These are phyloP conservation scores for Ischnura elegans DNA, from an alignment of 2,888 invertebrate species.

Conservation along the genomic window DNA sequence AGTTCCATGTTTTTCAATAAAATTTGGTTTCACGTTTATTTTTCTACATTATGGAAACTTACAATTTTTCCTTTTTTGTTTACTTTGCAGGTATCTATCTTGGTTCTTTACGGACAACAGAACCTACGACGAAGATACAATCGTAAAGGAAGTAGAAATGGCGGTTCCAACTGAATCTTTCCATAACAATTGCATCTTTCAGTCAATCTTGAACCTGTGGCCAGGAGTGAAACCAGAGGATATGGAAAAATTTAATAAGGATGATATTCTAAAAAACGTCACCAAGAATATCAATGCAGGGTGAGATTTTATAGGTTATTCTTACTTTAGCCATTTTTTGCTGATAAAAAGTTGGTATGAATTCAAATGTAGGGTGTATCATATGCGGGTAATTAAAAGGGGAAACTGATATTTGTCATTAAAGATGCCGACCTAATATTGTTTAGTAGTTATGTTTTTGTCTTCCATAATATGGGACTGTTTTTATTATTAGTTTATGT, in stretches of 20 bases:
- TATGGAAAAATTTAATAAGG: slow-evolving; percentile 72
- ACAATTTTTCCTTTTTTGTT: not conserved
- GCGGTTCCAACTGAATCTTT: slow-evolving; percentile 50
- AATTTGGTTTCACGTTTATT: no score
- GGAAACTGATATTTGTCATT: no score
- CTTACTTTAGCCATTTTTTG: not conserved
- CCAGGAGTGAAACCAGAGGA: slow-evolving; percentile 69
- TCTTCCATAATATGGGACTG: no score
- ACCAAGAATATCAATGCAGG: slow-evolving; percentile 72
- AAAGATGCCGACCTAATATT: no score
- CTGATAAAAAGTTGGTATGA: not conserved
- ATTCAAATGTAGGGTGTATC: not conserved
- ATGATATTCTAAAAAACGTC: slow-evolving; percentile 74
- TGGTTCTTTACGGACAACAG: slow-evolving; percentile 74
- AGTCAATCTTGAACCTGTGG: slow-evolving; percentile 76
- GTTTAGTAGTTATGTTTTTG: no score
- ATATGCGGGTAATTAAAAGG: not conserved
- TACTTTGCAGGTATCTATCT: slow-evolving; percentile 74
- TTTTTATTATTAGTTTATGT: no score
- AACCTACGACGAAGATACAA: not conserved
- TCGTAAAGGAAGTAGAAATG: slow-evolving; percentile 15
- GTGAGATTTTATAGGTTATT: not conserved
- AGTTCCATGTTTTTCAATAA: no score
- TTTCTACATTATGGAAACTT: no score
- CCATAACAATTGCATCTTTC: slow-evolving; percentile 75